A percentile compares a stretch with the other conserved stretches of the same genome.
Evolutionary conservation across 2,888 invertebrate genomes (phyloP).

Genomic region (Cephus spinipes): DNA sequence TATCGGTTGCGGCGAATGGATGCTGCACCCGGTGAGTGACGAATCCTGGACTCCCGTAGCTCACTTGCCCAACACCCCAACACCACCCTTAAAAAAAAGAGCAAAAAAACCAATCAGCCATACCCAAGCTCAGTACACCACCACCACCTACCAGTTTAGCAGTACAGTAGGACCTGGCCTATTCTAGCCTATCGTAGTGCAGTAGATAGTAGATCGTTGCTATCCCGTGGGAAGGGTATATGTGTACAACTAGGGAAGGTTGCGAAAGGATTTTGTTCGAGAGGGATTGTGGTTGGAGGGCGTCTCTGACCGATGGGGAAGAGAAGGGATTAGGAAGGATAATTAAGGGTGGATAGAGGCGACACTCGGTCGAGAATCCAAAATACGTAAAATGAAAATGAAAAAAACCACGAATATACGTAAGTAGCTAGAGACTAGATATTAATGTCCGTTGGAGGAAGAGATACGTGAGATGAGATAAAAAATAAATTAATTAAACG

Average conservation of each 20-base stretch:
- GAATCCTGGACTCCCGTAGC: conserved; percentile 54
- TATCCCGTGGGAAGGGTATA: neutral
- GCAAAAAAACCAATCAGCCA: conserved; percentile 28
- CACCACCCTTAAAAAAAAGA: conserved; percentile 19
- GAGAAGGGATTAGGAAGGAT: neutral
- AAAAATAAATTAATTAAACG: conserved; percentile 24
- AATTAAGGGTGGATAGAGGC: neutral
- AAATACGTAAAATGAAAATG: neutral
- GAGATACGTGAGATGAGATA: conserved; percentile 22
- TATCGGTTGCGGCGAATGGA: conserved; percentile 66
- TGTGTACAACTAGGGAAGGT: neutral
- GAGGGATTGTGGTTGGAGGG: neutral
- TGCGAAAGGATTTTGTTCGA: neutral
- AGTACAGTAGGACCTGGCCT: conserved; percentile 40
- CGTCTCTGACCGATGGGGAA: neutral
- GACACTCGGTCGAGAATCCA: neutral
- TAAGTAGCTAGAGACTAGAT: neutral
- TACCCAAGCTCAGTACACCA: conserved; percentile 35
- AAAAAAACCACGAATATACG: neutral
- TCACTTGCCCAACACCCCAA: conserved; percentile 33
- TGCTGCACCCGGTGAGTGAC: conserved; percentile 67
- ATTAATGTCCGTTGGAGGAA: neutral
- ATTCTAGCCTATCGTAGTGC: conserved; percentile 38
- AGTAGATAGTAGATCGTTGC: conserved; percentile 22
- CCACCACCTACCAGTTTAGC: conserved; percentile 26